Evolutionary conservation across 2,797 vertebrate genomes (phyloP), one percentile per base, ranked within the genome.

Genomic region (Mormyrops boulengeri): DNA sequence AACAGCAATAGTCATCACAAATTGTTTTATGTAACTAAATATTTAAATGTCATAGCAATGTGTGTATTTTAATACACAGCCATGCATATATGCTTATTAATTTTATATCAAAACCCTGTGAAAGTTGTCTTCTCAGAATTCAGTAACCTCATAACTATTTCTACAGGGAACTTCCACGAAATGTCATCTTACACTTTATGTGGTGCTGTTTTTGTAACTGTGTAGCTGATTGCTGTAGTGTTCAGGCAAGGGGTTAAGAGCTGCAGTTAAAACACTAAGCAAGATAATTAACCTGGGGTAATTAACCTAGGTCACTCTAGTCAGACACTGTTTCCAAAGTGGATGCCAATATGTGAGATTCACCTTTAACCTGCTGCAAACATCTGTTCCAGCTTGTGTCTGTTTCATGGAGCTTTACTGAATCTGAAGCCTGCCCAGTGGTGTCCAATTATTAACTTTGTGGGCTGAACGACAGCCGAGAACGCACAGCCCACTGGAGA

Each of bases 341-440:
- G 50, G 30, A 87, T 87, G 26, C 52, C 30, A 57, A 30, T 38
- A 41, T 57, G 53, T 6, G 34, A 60, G 50, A 11, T 55, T 87
- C 52, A 87, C 85, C 85, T 87, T 87, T 87, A 87, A 57, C 85
- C 85, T n/a, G 5, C 85, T 55, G 52, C 26, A 52, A 86, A 7
- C 50, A 53, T 86, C 22, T 86, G 84, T 86, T 53, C 84, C 50
- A 14, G 30, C 5, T n/a, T n/a, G 19, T 80, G 73, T 47, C 73
- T 80, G 73, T 80, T 47, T 80, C 41, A 47, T 53, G 22, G 17
- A 11, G n/a, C 5, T 55, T 49, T 52, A 49, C 11, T 52, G 84
- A 52, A 85, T 49, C 26, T 47, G n/a, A 85, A n/a, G 47, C 30
- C 2, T 49, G 22, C 22, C 3, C 34, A 41, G 34, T 49, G 8